A percentile compares a stretch with the other conserved stretches of the same genome.
phyloP scores from a whole-genome alignment of 2,888 invertebrate species.

The Proisotoma minuta region DNA sequence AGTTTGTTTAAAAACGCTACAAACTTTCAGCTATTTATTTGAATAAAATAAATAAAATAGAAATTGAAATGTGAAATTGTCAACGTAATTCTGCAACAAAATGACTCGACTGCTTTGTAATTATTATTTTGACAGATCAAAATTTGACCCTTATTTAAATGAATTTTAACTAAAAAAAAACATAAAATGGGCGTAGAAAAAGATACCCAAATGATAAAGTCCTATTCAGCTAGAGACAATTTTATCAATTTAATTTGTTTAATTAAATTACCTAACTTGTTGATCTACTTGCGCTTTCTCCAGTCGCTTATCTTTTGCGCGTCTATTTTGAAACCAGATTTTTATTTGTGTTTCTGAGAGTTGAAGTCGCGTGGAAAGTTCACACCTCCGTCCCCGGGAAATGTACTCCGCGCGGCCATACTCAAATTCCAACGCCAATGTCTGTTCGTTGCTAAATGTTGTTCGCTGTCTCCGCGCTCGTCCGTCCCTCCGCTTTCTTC shows the following conservation, averaged over 20 bases:
- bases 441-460: conserved; percentile 91
- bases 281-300: conserved; percentile 94
- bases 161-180: neutral
- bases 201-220: neutral
- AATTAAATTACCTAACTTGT: conserved; percentile 80
- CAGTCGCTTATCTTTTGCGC: conserved; percentile 92
- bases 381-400: conserved; percentile 74
- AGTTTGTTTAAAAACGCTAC: too few relatives aligned
- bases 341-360: conserved; percentile 73
- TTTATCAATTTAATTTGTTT: neutral
- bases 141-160: too few relatives aligned
- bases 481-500: conserved; percentile 78
- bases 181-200: neutral
- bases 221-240: neutral
- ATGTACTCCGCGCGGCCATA: conserved; percentile 90
- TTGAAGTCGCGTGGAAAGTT: conserved; percentile 65
- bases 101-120: too few relatives aligned
- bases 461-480: conserved; percentile 84
- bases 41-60: too few relatives aligned
- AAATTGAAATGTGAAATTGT: too few relatives aligned
- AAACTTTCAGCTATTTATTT: too few relatives aligned
- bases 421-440: conserved; percentile 80
- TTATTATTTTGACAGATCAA: too few relatives aligned
- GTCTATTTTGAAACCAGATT: conserved; percentile 90
- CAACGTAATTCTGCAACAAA: too few relatives aligned